These are phyloP conservation scores for Forbesichthys agassizii DNA, from an alignment of 2,113 vertebrate genomes.

Conservation along the genomic window DNA sequence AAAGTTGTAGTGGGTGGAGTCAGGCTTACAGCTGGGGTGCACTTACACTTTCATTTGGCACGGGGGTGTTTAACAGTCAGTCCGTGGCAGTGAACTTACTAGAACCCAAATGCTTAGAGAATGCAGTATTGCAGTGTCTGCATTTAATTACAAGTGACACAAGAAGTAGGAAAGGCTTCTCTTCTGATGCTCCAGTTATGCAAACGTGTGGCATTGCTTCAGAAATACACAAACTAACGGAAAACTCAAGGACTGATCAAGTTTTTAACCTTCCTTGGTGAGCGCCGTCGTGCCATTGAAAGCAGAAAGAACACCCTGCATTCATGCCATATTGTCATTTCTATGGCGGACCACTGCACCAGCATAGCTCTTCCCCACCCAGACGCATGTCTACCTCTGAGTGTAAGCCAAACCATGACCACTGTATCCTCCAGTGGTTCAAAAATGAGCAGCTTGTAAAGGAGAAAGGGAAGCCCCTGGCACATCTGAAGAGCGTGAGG, in stretches of 20 bases:
- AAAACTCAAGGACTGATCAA: background rate
- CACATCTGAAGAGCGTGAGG: slow-evolving; percentile 48
- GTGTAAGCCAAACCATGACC: slow-evolving; percentile 58
- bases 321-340: slow-evolving; percentile 33
- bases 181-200: slow-evolving; percentile 19
- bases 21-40: too few relatives aligned
- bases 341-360: slow-evolving; percentile 49
- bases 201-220: slow-evolving; percentile 19
- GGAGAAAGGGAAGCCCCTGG: slow-evolving; percentile 45
- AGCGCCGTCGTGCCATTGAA: slow-evolving; percentile 36
- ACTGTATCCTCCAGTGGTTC: slow-evolving; percentile 48
- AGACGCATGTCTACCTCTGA: slow-evolving; percentile 38
- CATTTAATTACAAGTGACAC: background rate
- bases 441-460: slow-evolving; percentile 41
- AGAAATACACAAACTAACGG: background rate
- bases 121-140: slow-evolving; percentile 44
- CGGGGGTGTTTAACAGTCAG: too few relatives aligned
- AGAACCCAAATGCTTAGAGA: too few relatives aligned
- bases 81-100: too few relatives aligned
- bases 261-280: slow-evolving; percentile 36
- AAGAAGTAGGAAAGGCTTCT: too few relatives aligned
- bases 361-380: slow-evolving; percentile 32
- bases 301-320: slow-evolving; percentile 37
- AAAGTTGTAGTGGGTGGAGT: too few relatives aligned
- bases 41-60: too few relatives aligned